Evolutionary conservation across 2,113 vertebrate species (phyloP).

Genomic region (Pampusana beccarii): DNA sequence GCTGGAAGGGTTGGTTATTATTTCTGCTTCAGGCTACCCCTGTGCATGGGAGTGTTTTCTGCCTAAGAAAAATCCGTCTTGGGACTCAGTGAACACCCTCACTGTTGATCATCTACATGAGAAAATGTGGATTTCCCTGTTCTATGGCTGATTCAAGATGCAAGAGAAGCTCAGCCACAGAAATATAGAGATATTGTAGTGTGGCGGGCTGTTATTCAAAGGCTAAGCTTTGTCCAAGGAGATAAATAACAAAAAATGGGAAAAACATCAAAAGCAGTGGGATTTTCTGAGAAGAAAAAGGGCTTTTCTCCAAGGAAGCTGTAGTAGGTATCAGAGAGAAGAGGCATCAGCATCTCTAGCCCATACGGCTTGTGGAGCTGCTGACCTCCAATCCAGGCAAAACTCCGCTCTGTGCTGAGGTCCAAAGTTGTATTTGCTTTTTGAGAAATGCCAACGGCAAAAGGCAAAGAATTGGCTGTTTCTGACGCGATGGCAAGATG

Average conservation of each 20-base stretch:
- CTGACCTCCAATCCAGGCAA: not conserved
- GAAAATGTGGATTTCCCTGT: not conserved
- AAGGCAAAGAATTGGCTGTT: not conserved
- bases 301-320: not conserved
- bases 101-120: accelerated
- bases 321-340: not conserved
- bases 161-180: not conserved
- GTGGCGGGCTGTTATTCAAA: not conserved
- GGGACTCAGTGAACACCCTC: not conserved
- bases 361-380: not conserved
- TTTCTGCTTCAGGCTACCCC: not conserved
- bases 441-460: not conserved
- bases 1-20: not conserved
- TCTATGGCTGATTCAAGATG: not conserved
- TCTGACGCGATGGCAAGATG: not conserved
- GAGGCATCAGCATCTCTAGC: not conserved
- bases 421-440: constrained; percentile 22
- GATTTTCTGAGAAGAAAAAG: not conserved
- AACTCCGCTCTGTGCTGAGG: not conserved
- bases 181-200: accelerated
- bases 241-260: not conserved
- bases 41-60: not conserved
- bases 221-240: not conserved
- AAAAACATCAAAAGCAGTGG: not conserved
- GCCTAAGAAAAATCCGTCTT: accelerated